Conservation (phyloP, 92 coral and sea anemone genomes). For the Siderastrea siderea region DNA sequence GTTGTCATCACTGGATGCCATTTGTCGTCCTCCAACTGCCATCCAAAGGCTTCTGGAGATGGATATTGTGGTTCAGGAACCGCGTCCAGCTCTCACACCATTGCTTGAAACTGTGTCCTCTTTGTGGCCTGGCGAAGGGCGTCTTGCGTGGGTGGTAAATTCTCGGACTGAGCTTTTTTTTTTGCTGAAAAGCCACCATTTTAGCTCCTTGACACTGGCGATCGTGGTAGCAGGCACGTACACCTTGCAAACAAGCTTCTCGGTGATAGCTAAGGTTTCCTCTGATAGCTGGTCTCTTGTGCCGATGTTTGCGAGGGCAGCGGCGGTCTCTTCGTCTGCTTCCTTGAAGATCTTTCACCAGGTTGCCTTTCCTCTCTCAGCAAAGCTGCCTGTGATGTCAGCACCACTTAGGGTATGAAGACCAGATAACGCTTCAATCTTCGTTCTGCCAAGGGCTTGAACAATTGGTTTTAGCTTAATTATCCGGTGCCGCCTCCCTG, state of each 20-base stretch:
- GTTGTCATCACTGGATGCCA: conserved; percentile 55
- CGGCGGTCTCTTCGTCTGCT: conserved; percentile 16
- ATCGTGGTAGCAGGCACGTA: not conserved
- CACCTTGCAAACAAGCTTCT: conserved; percentile 54
- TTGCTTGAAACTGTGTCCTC: conserved; percentile 22
- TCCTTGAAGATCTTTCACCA: not conserved
- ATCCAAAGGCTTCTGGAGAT: conserved; percentile 16
- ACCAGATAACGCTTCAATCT: conserved; percentile 49
- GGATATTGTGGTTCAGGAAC: conserved; percentile 29
- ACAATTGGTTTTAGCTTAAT: conserved; percentile 42
- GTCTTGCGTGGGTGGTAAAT: conserved; percentile 44
- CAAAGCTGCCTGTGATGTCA: no score
- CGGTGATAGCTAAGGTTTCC: conserved; percentile 34
- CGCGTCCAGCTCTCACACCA: no score
- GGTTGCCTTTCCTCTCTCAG: no score
- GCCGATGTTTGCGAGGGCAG: conserved; percentile 43
- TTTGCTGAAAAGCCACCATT: conserved; percentile 60
- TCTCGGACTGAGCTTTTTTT: conserved; percentile 60
- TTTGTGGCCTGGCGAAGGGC: conserved; percentile 32
- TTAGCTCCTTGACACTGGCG: conserved; percentile 48
- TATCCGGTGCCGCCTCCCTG: conserved; percentile 28
- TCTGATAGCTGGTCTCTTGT: conserved; percentile 26
- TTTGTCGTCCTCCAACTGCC: conserved; percentile 39
- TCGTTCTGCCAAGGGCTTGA: conserved; percentile 36
- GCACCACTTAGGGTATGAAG: conserved; percentile 26